These are phyloP conservation scores for Burhinus oedicnemus DNA, from an alignment of 2,113 vertebrate genomes.

Conservation along the genomic window DNA sequence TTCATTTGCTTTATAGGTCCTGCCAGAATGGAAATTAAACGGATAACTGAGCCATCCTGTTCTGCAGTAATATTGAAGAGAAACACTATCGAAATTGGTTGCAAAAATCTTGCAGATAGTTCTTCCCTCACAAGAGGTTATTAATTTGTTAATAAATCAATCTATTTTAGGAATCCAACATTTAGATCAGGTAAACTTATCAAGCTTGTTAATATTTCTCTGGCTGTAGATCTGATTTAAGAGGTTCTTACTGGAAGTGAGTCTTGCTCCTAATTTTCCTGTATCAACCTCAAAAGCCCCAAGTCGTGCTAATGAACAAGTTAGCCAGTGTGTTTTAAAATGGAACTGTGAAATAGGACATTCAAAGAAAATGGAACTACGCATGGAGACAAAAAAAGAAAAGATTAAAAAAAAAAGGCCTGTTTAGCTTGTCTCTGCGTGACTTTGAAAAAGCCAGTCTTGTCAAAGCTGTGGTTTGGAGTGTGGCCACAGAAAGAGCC, in stretches of 20 bases:
- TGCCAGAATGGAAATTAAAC: neutral
- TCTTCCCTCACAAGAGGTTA: neutral
- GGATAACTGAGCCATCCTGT: neutral
- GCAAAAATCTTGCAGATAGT: neutral
- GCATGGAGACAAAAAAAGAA: accelerated
- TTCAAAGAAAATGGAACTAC: neutral
- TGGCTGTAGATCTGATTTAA: neutral
- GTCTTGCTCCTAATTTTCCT: neutral
- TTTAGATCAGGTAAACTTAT: neutral
- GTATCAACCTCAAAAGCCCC: neutral
- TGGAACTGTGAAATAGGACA: neutral
- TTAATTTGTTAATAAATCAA: neutral
- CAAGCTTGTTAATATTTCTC: neutral
- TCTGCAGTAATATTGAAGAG: neutral
- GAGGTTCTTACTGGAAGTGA: neutral
- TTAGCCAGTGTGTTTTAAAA: neutral
- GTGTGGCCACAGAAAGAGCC: neutral
- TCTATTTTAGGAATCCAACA: neutral
- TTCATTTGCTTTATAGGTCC: neutral
- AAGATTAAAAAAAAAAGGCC: neutral
- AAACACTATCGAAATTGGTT: neutral
- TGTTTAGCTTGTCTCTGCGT: neutral
- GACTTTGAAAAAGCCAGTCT: neutral
- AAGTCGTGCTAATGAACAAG: neutral
- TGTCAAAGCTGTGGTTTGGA: neutral